Evolutionary conservation across 2,797 vertebrate species (phyloP), one percentile per base, ranked within the genome.

Genomic region (Acipenser transmontanus): DNA sequence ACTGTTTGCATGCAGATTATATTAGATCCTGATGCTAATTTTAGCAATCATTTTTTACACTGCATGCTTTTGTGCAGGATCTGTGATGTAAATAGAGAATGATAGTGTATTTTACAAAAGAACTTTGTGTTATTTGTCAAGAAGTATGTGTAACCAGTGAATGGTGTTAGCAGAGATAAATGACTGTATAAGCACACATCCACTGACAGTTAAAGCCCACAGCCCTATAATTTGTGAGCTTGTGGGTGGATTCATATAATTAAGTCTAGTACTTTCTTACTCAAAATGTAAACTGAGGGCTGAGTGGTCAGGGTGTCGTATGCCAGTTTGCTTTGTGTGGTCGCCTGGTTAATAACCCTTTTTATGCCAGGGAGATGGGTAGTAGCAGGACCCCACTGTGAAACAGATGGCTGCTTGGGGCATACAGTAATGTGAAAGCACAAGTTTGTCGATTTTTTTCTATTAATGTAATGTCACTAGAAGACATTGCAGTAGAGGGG

Each of bases 181-280:
- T 57, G 6, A 57, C 34, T 34, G 4, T 34, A 4, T n/a, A n/a
- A n/a, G 12, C 14, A n/a, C 54, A 57, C 14, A n/a, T 13, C 54
- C 54, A 57, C 54, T n/a, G 12, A n/a, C 54, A n/a, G 54, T 57
- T 57, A n/a, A 57, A 57, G 54, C 14, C 54, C 14, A 5, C 54
- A 57, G 54, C 54, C 54, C 54, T 57, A n/a, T 57, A 57, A 57
- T 57, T 57, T 57, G 54, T 57, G 54, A 7, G 12, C 12, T 57
- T 57, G 54, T 57, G 54, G 54, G 12, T 57, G 14, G 7, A n/a
- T 11, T 57, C 12, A 57, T 57, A 57, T n/a, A 11, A 11, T 13
- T 57, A 34, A 34, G 34, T 34, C 34, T 34, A 34, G 34, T 34
- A 34, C 34, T 34, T 34, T 34, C 34, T 34, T 34, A 34, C 34